Percentiles rank a stretch among this genome's conserved stretches.
phyloP scores from a whole-genome alignment of 2,113 vertebrate genomes.

The Caracal caracal region DNA sequence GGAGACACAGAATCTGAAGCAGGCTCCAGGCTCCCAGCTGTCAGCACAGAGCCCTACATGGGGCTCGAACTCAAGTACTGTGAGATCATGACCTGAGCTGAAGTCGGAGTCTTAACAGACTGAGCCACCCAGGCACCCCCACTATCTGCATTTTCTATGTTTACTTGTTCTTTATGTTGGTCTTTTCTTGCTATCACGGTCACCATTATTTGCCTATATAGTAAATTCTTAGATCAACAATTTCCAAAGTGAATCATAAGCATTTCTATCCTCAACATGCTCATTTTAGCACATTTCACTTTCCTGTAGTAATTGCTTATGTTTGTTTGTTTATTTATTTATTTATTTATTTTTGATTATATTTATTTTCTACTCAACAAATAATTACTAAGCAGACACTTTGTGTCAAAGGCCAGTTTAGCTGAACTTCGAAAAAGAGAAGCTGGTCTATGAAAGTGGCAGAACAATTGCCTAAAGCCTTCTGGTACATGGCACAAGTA shows the following conservation, averaged over 20 bases:
- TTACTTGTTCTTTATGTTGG: constrained; percentile 35
- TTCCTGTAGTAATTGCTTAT: background rate
- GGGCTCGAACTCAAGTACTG: too few species aligned
- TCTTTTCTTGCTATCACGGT: constrained; percentile 27
- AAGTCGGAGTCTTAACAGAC: too few species aligned
- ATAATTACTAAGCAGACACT: constrained; percentile 31
- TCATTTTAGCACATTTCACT: background rate
- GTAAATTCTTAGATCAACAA: background rate
- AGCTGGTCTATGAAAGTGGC: background rate
- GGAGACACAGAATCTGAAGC: too few species aligned
- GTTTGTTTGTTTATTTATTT: background rate
- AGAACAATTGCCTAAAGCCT: background rate
- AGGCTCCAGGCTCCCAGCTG: too few species aligned
- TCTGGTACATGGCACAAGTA: background rate
- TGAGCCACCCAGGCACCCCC: too few species aligned
- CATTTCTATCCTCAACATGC: background rate
- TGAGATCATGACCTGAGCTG: too few species aligned
- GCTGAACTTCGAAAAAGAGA: background rate
- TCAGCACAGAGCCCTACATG: too few species aligned
- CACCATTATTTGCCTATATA: background rate
- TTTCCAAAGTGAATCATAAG: constrained; percentile 12
- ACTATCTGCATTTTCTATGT: background rate
- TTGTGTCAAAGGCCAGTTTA: background rate
- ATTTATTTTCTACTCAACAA: background rate
- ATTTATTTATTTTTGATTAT: background rate